Conservation (phyloP, 2,888 invertebrate genomes). For the Epinotia nisella region DNA sequence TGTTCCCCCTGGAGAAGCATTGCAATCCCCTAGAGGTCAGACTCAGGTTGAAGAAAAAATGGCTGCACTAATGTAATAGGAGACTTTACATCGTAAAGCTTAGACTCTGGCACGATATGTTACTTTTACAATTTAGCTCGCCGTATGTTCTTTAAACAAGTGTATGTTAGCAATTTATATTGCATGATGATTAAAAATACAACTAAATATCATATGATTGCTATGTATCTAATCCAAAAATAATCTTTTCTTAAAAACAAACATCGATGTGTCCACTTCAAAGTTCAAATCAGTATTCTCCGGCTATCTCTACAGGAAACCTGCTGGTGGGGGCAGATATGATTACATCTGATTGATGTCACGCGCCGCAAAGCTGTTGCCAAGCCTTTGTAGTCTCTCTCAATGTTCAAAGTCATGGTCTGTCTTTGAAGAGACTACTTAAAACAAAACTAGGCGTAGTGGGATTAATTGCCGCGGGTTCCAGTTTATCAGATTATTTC, state of each 20-base stretch:
- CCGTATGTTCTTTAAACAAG: background rate
- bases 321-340: conserved; percentile 16
- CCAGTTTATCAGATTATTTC: conserved; percentile 6
- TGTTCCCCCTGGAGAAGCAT: no score
- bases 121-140: no score
- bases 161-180: background rate
- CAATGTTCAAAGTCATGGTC: conserved; percentile 28
- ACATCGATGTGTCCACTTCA: no score
- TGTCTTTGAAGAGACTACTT: conserved; percentile 33
- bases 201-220: background rate
- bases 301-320: background rate
- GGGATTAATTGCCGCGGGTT: background rate
- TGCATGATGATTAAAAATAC: no score
- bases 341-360: conserved; percentile 31
- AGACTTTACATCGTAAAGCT: no score
- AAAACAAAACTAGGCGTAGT: conserved; percentile 5
- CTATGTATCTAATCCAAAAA: background rate
- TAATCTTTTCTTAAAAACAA: no score
- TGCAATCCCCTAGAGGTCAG: no score
- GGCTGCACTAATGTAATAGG: no score
- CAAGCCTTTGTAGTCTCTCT: conserved; percentile 25
- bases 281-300: background rate
- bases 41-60: no score
- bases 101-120: no score
- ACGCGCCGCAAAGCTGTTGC: conserved; percentile 30